A percentile compares a stretch with the other conserved stretches of the same genome.
Conservation (phyloP, 2,888 invertebrate genomes). For the Drosophila crucigera region DNA sequence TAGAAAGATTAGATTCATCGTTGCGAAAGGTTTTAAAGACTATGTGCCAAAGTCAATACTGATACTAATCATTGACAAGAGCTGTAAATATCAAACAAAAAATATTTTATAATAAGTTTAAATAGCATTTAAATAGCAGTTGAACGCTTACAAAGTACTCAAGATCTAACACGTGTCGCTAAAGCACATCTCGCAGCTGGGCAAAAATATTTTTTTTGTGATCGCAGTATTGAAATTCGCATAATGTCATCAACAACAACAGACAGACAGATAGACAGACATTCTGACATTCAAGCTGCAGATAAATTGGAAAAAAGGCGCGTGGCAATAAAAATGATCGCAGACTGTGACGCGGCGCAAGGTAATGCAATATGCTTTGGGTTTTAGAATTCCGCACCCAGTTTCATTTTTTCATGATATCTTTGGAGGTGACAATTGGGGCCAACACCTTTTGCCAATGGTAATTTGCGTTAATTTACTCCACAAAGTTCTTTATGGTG, state of each 20-base stretch:
- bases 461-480: conserved; percentile 72
- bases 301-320: conserved; percentile 72
- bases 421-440: conserved; percentile 80
- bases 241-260: conserved; percentile 67
- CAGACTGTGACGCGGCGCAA: conserved; percentile 39
- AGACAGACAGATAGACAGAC: conserved; percentile 5
- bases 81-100: not conserved
- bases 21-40: too few relatives aligned
- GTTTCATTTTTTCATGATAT: conserved; percentile 58
- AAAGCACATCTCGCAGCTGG: conserved; percentile 28
- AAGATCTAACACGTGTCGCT: conserved; percentile 36
- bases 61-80: not conserved
- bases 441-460: conserved; percentile 77
- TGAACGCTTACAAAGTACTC: not conserved
- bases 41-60: too few relatives aligned
- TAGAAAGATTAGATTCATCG: not conserved
- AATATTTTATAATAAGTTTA: not conserved
- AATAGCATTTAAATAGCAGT: not conserved
- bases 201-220: conserved; percentile 30
- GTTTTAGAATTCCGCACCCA: conserved; percentile 68
- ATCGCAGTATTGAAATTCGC: conserved; percentile 60
- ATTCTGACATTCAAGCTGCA: conserved; percentile 63
- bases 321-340: conserved; percentile 71
- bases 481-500: conserved; percentile 56
- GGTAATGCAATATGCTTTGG: conserved; percentile 63